Evolutionary conservation across 2,797 vertebrate genomes (phyloP), one percentile per base, ranked within the genome.

Genomic region (Pseudochaenichthys georgianus): DNA sequence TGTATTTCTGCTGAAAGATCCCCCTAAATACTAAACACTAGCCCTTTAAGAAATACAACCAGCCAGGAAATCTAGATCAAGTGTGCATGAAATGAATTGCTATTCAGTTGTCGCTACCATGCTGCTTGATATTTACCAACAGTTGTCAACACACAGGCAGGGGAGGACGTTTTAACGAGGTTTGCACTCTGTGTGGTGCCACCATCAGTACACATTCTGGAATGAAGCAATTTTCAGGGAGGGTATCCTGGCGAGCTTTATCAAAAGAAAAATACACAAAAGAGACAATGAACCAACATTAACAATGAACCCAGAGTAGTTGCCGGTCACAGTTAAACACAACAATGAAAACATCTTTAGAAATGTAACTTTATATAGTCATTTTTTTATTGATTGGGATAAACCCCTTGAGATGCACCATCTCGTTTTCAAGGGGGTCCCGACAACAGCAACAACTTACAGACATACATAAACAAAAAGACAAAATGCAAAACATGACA

Each of bases 121-220:
- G 64, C 70, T 75, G 78, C 41, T 67, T 77, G 66, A 64, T 82
- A 72, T 87, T 86, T 83, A 59, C 43, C 73, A 78, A 31, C 64
- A 75, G 70, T 54, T 77, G 64, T 73, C 61, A 69, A 66, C 73
- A 75, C 17, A 38, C 59, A 77, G 45, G 48, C 6, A 7, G 28
- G 53, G 75, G 57, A 54, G 38, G 9, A 12, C 19, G 55, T 43
- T 31, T 48, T 78, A 51, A 72, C 41, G 46, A 73, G 70, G 64
- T 70, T 77, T 73, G 43, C 7, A 65, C 74, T 62, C 75, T 69
- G 59, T 21, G 8, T 70, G 73, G 68, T 34, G 75, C 65, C 73
- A 52, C 34, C 57, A 72, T 71, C 53, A 64, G 50, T 38, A 47
- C 46, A 70, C 31, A 71, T 74, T 64, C 64, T 54, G 41, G 57